Conservation (phyloP, 2,797 vertebrate genomes). For the Choloepus didactylus region DNA sequence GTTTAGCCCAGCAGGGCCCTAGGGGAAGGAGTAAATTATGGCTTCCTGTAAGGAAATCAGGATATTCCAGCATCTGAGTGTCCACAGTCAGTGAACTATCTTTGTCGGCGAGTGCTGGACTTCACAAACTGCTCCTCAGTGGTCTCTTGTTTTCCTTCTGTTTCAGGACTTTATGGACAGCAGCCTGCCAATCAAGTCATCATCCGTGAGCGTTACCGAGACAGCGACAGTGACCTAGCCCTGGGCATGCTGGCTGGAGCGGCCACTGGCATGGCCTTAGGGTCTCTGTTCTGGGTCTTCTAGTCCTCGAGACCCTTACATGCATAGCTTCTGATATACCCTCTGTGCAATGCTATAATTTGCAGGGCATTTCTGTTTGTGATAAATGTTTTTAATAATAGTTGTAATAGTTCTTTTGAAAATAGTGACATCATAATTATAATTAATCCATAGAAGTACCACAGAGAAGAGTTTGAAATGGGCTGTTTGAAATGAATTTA, state of each 20-base stretch:
- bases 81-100: neutral
- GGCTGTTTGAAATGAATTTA: constrained; percentile 64
- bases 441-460: constrained; percentile 76
- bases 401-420: constrained; percentile 84
- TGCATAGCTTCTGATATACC: constrained; percentile 83
- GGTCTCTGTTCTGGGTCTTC: constrained; percentile 97
- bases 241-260: constrained; percentile 97
- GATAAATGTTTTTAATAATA: constrained; percentile 82
- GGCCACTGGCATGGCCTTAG: constrained; percentile 96
- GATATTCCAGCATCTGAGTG: neutral
- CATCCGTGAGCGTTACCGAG: constrained; percentile 93
- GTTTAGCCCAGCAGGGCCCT: neutral
- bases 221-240: constrained; percentile 93
- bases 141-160: neutral
- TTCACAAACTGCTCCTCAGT: constrained; percentile 13
- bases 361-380: constrained; percentile 85
- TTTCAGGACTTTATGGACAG: constrained; percentile 91
- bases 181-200: constrained; percentile 93
- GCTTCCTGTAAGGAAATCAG: neutral
- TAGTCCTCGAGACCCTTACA: constrained; percentile 83
- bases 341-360: constrained; percentile 83
- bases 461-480: constrained; percentile 74
- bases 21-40: fast-evolving
- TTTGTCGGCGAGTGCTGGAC: neutral
- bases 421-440: constrained; percentile 82